Base-by-base conservation (phyloP, 2,797 vertebrate species). In the Poeciliopsis gracilis region DNA sequence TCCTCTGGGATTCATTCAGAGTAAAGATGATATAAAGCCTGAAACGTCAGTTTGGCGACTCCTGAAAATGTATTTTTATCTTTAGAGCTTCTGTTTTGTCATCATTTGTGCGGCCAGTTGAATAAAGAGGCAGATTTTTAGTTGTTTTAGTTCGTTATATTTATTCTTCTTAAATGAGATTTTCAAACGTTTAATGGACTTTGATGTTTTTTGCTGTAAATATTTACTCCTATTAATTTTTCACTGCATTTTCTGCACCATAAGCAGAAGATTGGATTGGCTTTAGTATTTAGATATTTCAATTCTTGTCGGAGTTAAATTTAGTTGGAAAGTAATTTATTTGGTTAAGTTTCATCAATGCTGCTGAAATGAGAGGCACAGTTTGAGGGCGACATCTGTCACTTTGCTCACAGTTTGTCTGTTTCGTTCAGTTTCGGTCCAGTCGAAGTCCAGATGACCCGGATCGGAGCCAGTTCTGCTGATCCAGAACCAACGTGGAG, bases 371-470 rank as follows among this genome's bases (percentile, higher is more conserved):
- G 9, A 43, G 41, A 43, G 30, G 30, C 30, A 33, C 30, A 33
- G 51, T 57, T 66, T 20, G 1, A 77, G 74, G 75, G 75, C 61
- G 82, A 84, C 82, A 83, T 74, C 79, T 81, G 69, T 76, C 66
- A 80, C 69, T 72, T 72, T 72, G 53, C 57, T 74, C 47, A 76
- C 2, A 61, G n/a, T 49, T 49, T 2, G 43, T 79, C 73, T 69
- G 57, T 79, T 77, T 28, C 57, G 74, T 76, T 80, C 18, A 18
- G 63, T 49, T 77, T n/a, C 66, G 83, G 77, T 81, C 72, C 41
- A 20, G 33, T 55, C 51, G 73, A 12, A n/a, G 36, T 76, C 79
- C 72, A 84, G 82, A 84, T 88, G 88, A 92, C 89, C 87, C 78
- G 85, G 38, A 85, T 83, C 74, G 36, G 30, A 80, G 77, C 72